Conservation (phyloP, 2,797 vertebrate genomes). For the Neomorphus geoffroyi region DNA sequence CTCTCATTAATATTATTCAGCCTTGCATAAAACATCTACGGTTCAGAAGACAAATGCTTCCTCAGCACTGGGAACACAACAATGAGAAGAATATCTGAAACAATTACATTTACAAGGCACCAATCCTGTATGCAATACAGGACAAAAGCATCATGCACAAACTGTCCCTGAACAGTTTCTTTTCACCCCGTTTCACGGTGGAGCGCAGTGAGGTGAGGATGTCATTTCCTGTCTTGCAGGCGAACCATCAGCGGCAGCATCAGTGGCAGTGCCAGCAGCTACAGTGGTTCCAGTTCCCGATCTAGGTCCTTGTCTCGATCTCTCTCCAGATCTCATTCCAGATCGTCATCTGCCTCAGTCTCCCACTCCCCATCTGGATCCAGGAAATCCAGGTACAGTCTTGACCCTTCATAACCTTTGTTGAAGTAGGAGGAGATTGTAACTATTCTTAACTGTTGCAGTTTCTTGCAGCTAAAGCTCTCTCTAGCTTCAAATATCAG, state of each 20-base stretch:
- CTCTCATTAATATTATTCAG: neutral
- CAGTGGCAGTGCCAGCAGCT: constrained; percentile 92
- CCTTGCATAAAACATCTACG: neutral
- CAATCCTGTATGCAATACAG: accelerated
- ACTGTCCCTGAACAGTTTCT: neutral
- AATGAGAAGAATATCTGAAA: neutral
- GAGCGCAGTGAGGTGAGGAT: neutral
- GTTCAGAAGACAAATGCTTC: neutral
- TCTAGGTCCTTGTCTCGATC: constrained; percentile 82
- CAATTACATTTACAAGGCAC: neutral
- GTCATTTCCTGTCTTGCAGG: constrained; percentile 74
- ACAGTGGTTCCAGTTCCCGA: constrained; percentile 90
- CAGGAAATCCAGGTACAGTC: constrained; percentile 77
- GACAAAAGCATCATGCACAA: neutral
- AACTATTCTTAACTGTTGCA: neutral
- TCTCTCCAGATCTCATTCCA: constrained; percentile 68
- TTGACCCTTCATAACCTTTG: neutral
- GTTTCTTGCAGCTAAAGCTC: neutral
- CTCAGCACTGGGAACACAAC: neutral
- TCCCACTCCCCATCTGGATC: constrained; percentile 84
- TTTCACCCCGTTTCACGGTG: accelerated
- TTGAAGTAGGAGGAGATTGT: neutral
- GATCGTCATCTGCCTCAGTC: constrained; percentile 79
- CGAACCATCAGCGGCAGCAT: constrained; percentile 87
- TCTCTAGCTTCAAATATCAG: neutral